Conservation (phyloP, 2,113 vertebrate genomes). For the Murina feae region DNA sequence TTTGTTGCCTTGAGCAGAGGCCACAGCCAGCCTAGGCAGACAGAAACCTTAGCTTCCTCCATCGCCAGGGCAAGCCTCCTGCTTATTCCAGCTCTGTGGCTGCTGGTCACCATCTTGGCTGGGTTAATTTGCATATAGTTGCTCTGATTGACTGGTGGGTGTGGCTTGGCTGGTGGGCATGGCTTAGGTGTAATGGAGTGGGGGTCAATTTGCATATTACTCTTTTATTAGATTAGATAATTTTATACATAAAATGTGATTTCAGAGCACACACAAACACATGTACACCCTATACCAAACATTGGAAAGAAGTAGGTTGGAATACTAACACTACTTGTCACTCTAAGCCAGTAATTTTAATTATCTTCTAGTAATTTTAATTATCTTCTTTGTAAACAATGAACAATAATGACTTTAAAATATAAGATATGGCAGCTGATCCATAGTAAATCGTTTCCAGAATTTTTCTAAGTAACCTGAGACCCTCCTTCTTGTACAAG, state of each 20-base stretch:
- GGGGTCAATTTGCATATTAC: no score
- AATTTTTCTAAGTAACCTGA: neutral
- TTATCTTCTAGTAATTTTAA: neutral
- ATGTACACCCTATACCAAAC: neutral
- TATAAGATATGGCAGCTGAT: neutral
- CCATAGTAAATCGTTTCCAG: neutral
- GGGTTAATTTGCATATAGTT: no score
- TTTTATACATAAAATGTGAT: neutral
- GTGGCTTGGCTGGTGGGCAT: no score
- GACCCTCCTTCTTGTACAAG: neutral
- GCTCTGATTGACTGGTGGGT: no score
- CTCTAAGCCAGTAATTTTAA: neutral
- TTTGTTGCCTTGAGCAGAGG: no score
- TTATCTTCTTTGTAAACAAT: neutral
- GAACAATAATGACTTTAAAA: neutral
- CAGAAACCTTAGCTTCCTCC: no score
- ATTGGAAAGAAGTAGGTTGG: neutral
- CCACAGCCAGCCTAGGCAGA: no score
- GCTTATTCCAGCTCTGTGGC: no score
- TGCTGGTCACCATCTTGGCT: no score
- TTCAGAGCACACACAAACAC: neutral
- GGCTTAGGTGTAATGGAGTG: no score
- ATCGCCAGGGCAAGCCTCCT: no score
- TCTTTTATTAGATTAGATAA: no score
- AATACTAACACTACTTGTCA: neutral